A percentile compares a stretch with the other conserved stretches of the same genome.
Conservation (phyloP, 2,888 invertebrate genomes). For the Resseliella maxima region DNA sequence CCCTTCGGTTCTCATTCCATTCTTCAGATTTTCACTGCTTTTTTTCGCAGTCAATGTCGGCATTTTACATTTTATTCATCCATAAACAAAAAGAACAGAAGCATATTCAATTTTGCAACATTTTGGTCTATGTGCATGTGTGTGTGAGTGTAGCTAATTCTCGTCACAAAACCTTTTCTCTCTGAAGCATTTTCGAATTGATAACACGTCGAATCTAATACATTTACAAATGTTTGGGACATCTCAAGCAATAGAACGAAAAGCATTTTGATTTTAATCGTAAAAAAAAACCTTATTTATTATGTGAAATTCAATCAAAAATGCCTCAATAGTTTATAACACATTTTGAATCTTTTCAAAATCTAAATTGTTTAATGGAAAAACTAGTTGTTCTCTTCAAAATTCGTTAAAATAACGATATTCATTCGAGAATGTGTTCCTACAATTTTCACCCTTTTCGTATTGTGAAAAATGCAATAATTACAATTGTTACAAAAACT, state of each 20-base stretch:
- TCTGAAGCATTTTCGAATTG: neutral
- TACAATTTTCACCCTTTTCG: neutral
- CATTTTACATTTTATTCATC: constrained; percentile 54
- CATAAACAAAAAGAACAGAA: neutral
- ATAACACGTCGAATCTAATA: too few species aligned
- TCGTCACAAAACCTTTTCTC: neutral
- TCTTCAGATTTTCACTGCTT: neutral
- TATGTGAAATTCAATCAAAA: constrained; percentile 42
- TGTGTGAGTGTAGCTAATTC: constrained; percentile 28
- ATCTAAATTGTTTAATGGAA: neutral
- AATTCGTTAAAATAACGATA: too few species aligned
- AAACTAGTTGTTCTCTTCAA: neutral
- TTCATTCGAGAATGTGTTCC: neutral
- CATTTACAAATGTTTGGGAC: too few species aligned
- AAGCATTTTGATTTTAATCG: neutral
- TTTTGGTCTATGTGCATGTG: neutral
- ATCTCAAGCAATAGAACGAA: too few species aligned
- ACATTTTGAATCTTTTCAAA: neutral
- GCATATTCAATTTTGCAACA: constrained; percentile 28
- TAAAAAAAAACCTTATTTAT: neutral
- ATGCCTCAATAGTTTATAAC: neutral
- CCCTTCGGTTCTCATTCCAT: neutral
- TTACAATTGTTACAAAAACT: neutral
- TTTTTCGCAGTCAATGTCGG: neutral
- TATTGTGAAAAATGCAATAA: neutral